A percentile compares a stretch with the other conserved stretches of the same genome.
These are phyloP conservation scores for Diaprepes abbreviatus DNA, from an alignment of 2,888 invertebrate species.

Conservation along the genomic window DNA sequence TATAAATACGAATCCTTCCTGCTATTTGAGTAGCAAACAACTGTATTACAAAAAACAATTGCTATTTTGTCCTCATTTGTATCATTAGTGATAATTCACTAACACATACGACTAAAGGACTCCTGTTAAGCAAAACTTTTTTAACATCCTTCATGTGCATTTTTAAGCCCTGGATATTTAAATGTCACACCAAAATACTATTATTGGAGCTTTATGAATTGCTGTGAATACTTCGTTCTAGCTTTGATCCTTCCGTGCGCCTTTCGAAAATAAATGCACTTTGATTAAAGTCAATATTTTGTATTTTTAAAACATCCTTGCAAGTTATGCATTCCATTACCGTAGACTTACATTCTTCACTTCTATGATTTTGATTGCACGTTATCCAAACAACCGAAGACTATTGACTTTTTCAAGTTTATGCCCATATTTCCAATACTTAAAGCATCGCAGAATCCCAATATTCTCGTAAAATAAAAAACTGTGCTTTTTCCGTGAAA, in stretches of 20 bases:
- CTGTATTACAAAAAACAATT: too few relatives aligned
- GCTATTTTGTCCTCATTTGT: not conserved
- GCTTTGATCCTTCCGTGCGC: not conserved
- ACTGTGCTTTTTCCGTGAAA: conserved; percentile 11
- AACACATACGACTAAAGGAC: not conserved
- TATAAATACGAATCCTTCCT: not conserved
- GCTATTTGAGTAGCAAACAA: not conserved
- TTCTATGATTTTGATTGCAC: conserved; percentile 13
- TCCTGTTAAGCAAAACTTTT: not conserved
- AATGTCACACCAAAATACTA: not conserved
- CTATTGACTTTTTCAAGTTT: conserved; percentile 18
- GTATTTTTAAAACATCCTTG: conserved; percentile 15
- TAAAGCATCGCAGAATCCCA: conserved; percentile 36
- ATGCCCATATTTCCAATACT: conserved; percentile 39
- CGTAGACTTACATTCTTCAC: not conserved
- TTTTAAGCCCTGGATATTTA: not conserved
- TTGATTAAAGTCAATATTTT: conserved; percentile 16
- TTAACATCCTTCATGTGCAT: not conserved
- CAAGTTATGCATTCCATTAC: conserved; percentile 10
- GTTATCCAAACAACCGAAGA: not conserved
- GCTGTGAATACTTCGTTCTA: conserved; percentile 14
- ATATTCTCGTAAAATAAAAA: too few relatives aligned
- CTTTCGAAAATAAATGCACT: conserved; percentile 1
- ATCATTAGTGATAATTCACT: conserved; percentile 10
- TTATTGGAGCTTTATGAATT: not conserved